These are phyloP conservation scores for Aselliscus stoliczkanus DNA, from an alignment of 2,797 vertebrate species.

Conservation along the genomic window DNA sequence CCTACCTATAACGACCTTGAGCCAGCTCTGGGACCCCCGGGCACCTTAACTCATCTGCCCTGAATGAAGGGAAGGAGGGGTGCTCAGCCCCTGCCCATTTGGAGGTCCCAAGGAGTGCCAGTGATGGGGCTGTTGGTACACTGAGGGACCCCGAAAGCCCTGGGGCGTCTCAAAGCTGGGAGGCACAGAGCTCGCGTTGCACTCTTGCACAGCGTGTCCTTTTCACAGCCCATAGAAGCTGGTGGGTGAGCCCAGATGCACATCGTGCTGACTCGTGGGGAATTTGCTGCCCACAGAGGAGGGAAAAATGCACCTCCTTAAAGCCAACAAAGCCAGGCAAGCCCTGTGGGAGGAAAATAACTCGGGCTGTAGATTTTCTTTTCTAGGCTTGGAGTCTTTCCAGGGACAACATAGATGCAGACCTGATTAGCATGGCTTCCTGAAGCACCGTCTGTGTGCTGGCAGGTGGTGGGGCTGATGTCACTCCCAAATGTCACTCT, in stretches of 20 bases:
- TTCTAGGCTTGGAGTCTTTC: slow-evolving; percentile 39
- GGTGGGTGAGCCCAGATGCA: background rate
- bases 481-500: background rate
- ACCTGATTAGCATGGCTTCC: slow-evolving; percentile 38
- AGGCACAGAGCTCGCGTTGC: fast-evolving
- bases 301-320: background rate
- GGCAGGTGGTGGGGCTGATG: background rate
- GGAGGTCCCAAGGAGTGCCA: background rate
- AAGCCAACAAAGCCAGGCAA: background rate
- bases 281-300: slow-evolving; percentile 29
- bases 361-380: slow-evolving; percentile 25
- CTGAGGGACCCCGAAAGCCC: background rate
- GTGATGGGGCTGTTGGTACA: fast-evolving
- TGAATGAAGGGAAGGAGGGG: background rate
- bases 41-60: background rate
- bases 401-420: slow-evolving; percentile 63
- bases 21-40: background rate
- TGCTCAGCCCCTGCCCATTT: background rate
- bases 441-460: background rate
- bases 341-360: background rate
- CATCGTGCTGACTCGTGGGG: background rate
- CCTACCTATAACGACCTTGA: background rate
- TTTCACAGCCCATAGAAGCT: background rate
- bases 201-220: background rate
- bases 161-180: fast-evolving